Conservation (phyloP, 2,888 invertebrate species). For the Xestia ashworthii region DNA sequence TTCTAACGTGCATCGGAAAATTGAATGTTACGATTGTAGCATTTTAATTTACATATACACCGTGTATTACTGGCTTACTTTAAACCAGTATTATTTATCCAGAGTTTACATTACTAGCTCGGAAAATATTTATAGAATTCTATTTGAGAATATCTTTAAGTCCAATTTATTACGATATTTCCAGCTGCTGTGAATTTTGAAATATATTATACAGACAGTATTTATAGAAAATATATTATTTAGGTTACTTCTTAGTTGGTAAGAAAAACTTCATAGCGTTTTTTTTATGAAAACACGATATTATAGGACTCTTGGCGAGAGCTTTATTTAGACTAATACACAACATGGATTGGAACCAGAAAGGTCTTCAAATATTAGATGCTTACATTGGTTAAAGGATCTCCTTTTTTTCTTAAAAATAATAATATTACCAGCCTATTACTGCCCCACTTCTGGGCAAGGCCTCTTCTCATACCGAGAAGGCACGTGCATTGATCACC, state of each 20-base stretch:
- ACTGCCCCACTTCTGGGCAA: too few relatives aligned
- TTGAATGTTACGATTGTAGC: conserved; percentile 66
- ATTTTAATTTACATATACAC: conserved; percentile 62
- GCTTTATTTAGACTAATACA: too few relatives aligned
- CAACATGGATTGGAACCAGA: too few relatives aligned
- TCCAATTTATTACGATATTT: not conserved
- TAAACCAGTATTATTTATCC: conserved; percentile 31
- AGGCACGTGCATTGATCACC: too few relatives aligned
- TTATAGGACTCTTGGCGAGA: too few relatives aligned
- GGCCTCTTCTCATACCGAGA: too few relatives aligned
- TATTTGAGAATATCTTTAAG: conserved; percentile 3
- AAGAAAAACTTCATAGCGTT: not conserved
- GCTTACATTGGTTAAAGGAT: too few relatives aligned
- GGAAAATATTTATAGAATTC: conserved; percentile 22
- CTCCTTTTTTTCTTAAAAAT: too few relatives aligned
- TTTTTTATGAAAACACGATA: not conserved
- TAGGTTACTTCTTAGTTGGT: not conserved
- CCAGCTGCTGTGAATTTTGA: not conserved
- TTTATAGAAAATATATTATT: not conserved
- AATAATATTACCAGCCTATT: too few relatives aligned
- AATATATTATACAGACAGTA: not conserved
- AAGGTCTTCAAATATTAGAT: too few relatives aligned
- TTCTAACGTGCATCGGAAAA: conserved; percentile 68
- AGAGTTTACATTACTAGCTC: not conserved
- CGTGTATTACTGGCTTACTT: conserved; percentile 44